These are phyloP conservation scores for Catocala nupta DNA, from an alignment of 2,888 invertebrate species.

Conservation along the genomic window DNA sequence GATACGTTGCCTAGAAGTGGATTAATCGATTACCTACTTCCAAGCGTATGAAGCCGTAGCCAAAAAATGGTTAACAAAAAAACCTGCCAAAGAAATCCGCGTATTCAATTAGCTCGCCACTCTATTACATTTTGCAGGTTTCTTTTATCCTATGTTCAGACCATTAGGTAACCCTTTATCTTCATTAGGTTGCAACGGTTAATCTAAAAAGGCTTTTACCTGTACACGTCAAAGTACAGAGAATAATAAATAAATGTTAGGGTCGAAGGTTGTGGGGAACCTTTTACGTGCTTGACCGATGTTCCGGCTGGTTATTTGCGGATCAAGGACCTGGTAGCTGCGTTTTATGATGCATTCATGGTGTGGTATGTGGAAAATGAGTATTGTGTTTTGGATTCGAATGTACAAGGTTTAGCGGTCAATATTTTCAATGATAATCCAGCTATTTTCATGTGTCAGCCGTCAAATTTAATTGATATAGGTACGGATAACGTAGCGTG, in stretches of 20 bases:
- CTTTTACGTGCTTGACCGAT: slow-evolving; percentile 32
- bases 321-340: background rate
- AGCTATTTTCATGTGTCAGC: too few species aligned
- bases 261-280: slow-evolving; percentile 14
- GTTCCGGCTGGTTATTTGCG: slow-evolving; percentile 15
- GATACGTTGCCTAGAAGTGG: too few species aligned
- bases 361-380: background rate
- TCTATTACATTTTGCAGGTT: slow-evolving; percentile 72
- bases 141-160: slow-evolving; percentile 66
- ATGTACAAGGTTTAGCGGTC: too few species aligned
- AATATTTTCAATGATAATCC: too few species aligned
- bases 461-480: too few species aligned
- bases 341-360: slow-evolving; percentile 12
- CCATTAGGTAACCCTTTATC: slow-evolving; percentile 76
- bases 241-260: slow-evolving; percentile 72
- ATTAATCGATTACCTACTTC: too few species aligned
- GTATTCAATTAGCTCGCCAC: slow-evolving; percentile 55
- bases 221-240: slow-evolving; percentile 68
- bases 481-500: too few species aligned
- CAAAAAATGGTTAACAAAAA: slow-evolving; percentile 53
- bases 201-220: slow-evolving; percentile 80
- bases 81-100: slow-evolving; percentile 65
- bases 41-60: too few species aligned
- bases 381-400: too few species aligned
- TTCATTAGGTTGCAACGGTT: slow-evolving; percentile 78